Conservation (phyloP, 2,888 invertebrate genomes). For the Auanema freiburgensis region DNA sequence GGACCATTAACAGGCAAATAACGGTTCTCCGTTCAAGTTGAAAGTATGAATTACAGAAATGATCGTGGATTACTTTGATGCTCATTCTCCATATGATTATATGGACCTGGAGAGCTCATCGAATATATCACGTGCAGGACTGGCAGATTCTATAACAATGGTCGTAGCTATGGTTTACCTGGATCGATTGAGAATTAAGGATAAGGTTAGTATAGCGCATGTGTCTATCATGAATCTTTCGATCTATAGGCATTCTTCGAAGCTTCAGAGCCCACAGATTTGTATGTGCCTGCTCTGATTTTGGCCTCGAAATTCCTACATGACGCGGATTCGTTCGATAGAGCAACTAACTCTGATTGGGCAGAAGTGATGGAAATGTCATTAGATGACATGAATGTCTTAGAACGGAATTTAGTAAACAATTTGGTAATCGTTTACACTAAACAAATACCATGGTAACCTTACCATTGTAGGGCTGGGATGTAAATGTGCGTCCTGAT, state of each 20-base stretch:
- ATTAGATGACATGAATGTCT: slow-evolving; percentile 76
- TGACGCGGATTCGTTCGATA: slow-evolving; percentile 85
- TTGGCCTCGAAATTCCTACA: slow-evolving; percentile 93
- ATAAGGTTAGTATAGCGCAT: slow-evolving; percentile 26
- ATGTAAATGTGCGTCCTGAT: slow-evolving; percentile 42
- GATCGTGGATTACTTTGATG: slow-evolving; percentile 60
- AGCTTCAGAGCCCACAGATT: slow-evolving; percentile 80
- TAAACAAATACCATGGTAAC: slow-evolving; percentile 1
- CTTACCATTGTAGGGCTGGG: slow-evolving; percentile 45
- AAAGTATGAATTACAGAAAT: slow-evolving; percentile 48
- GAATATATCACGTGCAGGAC: slow-evolving; percentile 69
- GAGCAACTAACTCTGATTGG: slow-evolving; percentile 80
- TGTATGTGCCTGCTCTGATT: slow-evolving; percentile 93
- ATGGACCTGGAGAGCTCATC: slow-evolving; percentile 57
- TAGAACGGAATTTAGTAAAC: slow-evolving; percentile 71
- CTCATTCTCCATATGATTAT: slow-evolving; percentile 54
- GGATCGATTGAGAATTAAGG: slow-evolving; percentile 78
- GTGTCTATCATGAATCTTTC: neutral
- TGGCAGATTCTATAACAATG: slow-evolving; percentile 87
- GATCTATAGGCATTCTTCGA: slow-evolving; percentile 79
- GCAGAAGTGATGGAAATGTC: slow-evolving; percentile 81
- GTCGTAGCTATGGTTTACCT: slow-evolving; percentile 90
- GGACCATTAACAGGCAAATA: slow-evolving; percentile 53
- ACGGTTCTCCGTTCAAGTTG: neutral
- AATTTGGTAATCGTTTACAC: slow-evolving; percentile 71